These are phyloP conservation scores for Caenorhabditis latens DNA, from an alignment of 1,140 invertebrate species.

Conservation along the genomic window DNA sequence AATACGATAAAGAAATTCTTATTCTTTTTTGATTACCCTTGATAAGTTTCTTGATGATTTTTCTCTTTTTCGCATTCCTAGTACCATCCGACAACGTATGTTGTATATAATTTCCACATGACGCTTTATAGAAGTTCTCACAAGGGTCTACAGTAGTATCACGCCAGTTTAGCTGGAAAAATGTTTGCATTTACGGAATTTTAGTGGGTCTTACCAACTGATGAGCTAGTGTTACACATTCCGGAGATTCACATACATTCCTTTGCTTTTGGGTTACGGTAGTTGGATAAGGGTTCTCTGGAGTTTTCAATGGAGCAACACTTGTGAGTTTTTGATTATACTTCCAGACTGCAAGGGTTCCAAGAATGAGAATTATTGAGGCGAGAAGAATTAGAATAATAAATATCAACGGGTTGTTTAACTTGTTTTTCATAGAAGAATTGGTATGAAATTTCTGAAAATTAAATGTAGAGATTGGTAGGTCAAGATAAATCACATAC, in stretches of 20 bases:
- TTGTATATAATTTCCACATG: constrained; percentile 14
- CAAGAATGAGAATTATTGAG: neutral
- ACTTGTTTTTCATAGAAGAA: neutral
- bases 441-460: neutral
- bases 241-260: neutral
- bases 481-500: no score
- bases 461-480: no score
- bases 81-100: neutral
- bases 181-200: neutral
- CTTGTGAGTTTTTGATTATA: neutral
- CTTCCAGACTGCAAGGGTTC: neutral
- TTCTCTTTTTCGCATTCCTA: constrained; percentile 6
- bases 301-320: neutral
- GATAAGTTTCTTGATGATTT: neutral
- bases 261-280: neutral
- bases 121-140: neutral
- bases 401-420: neutral
- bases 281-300: neutral
- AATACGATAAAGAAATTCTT: no score
- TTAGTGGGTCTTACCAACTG: neutral
- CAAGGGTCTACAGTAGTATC: neutral
- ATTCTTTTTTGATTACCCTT: no score
- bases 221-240: neutral
- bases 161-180: constrained; percentile 4
- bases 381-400: neutral